A percentile compares a stretch with the other conserved stretches of the same genome.
Conservation (phyloP, 2,888 invertebrate species). For the Mechanitis messenoides region DNA sequence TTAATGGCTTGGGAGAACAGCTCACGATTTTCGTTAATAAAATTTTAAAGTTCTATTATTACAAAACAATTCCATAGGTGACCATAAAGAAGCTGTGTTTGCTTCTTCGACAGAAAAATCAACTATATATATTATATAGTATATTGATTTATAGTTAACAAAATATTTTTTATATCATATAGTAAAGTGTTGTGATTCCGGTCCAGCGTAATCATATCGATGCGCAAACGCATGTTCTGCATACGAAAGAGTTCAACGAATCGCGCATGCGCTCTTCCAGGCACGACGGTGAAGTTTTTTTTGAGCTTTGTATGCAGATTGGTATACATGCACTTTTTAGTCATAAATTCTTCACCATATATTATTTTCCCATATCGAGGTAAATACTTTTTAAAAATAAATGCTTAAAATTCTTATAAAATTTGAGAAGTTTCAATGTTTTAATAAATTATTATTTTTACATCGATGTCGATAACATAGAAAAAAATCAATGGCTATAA, state of each 20-base stretch:
- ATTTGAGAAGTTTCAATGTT: too few relatives aligned
- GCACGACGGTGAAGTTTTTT: background rate
- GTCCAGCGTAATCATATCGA: conserved; percentile 19
- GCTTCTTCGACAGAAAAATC: background rate
- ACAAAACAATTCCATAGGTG: background rate
- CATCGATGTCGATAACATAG: too few relatives aligned
- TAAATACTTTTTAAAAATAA: too few relatives aligned
- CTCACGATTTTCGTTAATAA: conserved; percentile 37
- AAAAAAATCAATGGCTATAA: too few relatives aligned
- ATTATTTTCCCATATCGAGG: too few relatives aligned
- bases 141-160: too few relatives aligned
- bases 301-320: conserved; percentile 5
- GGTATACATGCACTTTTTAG: conserved; percentile 3
- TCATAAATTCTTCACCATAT: too few relatives aligned
- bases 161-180: too few relatives aligned
- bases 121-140: too few relatives aligned
- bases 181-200: conserved; percentile 4
- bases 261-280: conserved; percentile 30
- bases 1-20: conserved; percentile 33
- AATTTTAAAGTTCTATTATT: conserved; percentile 22
- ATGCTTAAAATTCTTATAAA: too few relatives aligned
- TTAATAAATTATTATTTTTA: too few relatives aligned
- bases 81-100: background rate
- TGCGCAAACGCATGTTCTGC: conserved; percentile 34
- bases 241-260: conserved; percentile 60